phyloP scores from a whole-genome alignment of 2,888 invertebrate species.

The Rosalia funebris region DNA sequence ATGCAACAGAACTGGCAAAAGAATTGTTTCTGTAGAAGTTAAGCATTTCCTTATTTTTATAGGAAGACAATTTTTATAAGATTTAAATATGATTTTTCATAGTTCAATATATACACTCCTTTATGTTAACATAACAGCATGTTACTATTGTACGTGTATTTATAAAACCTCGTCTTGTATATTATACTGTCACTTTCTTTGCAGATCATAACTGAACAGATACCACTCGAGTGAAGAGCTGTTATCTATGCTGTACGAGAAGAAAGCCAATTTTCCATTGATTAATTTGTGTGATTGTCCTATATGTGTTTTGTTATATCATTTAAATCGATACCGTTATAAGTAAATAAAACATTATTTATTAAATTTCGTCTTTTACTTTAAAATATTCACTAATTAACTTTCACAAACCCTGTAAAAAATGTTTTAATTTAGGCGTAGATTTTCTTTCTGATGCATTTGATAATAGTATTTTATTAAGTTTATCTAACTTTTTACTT shows the following conservation, averaged over 20 bases:
- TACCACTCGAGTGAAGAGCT: slow-evolving; percentile 71
- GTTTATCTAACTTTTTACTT: no score
- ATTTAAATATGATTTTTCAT: no score
- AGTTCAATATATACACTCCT: no score
- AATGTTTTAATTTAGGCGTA: slow-evolving; percentile 33
- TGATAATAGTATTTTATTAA: no score
- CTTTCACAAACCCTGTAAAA: slow-evolving; percentile 30
- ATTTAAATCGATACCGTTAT: slow-evolving; percentile 36
- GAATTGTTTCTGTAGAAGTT: no score
- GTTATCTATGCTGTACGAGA: slow-evolving; percentile 2
- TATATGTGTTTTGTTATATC: slow-evolving; percentile 42
- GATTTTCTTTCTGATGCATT: slow-evolving; percentile 26
- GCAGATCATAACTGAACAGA: slow-evolving; percentile 79
- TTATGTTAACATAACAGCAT: no score
- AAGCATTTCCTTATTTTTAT: no score
- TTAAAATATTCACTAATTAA: slow-evolving; percentile 12
- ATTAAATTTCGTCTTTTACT: slow-evolving; percentile 31
- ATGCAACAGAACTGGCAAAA: no score
- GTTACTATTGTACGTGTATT: no score
- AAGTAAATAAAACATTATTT: slow-evolving; percentile 22
- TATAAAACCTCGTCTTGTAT: no score
- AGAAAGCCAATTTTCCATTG: slow-evolving; percentile 35
- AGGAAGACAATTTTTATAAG: no score
- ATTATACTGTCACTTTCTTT: no score
- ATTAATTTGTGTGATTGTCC: slow-evolving; percentile 44